Base-by-base conservation (phyloP, 2,113 vertebrate species). In the Plecotus auritus region DNA sequence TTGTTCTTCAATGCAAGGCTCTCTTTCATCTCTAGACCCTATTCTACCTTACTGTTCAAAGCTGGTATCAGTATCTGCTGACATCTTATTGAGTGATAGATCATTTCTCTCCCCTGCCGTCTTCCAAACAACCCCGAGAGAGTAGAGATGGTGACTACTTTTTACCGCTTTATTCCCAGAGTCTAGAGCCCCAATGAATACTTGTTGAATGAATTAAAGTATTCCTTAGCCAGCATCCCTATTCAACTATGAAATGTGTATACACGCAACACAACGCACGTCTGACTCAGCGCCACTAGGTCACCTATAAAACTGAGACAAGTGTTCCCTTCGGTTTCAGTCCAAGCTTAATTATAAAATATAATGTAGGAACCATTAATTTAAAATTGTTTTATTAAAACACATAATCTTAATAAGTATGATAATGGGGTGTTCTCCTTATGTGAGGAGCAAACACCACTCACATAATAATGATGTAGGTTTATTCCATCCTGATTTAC, bases 341-440 rank as follows among this genome's bases (percentile, higher is more conserved):
- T 18, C 13, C 40, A 56, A 37, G 49, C n/a, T 73, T 59, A 54
- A 61, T 84, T 80, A 90, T 28, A 74, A 37, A 59, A 45, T n/a
- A 67, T 5, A 92, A 51, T 20, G 9, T 5, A 69, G 32, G 11
- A 73, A 23, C 12, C n/a, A 70, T 37, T 77, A 56, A 28, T 80
- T 87, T 32, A 85, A 30, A 90, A 61, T n/a, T 85, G 32, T 85
- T 23, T 91, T 85, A 87, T 64, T 69, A 70, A 35, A 93, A 95
- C n/a, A 30, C 1, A 54, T 35, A 70, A 64, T 28, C 12, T 16
- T 88, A 64, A 30, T 56, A 88, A 90, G 17, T 49, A 56, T 54
- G 56, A 61, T 23, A n/a, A 40, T 80, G 35, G 83, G 47, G 61
- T 84, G 23, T n/a, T 90, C 61, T 81, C 4, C 12, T 91, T 73